Conservation (phyloP, 2,113 vertebrate species). For the Gasterosteus nipponicus region DNA sequence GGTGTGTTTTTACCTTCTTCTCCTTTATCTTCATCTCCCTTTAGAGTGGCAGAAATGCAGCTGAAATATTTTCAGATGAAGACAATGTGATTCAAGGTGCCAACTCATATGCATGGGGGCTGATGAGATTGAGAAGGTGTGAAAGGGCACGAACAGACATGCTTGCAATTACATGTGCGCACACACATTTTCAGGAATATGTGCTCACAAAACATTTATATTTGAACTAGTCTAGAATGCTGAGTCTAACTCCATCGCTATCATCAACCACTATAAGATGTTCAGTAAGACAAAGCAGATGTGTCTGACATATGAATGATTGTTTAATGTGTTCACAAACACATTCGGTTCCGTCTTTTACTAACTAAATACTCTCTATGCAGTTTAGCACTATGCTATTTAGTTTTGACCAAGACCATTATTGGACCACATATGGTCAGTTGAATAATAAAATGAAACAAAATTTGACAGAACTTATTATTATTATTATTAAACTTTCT, state of each 20-base stretch:
- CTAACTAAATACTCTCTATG: background rate
- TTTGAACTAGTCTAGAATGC: background rate
- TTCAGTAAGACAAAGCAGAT: slow-evolving; percentile 33
- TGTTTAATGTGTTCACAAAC: slow-evolving; percentile 34
- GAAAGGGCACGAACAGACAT: slow-evolving; percentile 64
- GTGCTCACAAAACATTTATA: slow-evolving; percentile 2
- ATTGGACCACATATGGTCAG: background rate
- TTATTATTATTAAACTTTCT: background rate
- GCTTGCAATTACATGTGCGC: slow-evolving; percentile 43
- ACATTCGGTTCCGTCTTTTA: slow-evolving; percentile 34
- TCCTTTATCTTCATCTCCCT: slow-evolving; percentile 78
- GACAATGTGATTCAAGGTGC: slow-evolving; percentile 83
- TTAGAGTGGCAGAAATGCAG: slow-evolving; percentile 88
- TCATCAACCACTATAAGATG: slow-evolving; percentile 6
- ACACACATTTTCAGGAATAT: slow-evolving; percentile 14
- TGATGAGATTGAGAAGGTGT: slow-evolving; percentile 74
- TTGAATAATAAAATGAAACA: background rate
- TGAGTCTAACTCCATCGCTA: slow-evolving; percentile 8
- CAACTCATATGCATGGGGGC: slow-evolving; percentile 76
- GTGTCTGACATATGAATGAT: slow-evolving; percentile 59
- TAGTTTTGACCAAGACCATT: background rate
- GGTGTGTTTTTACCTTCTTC: slow-evolving; percentile 84
- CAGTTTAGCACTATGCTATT: background rate
- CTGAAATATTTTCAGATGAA: slow-evolving; percentile 98
- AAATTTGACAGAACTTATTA: background rate